phyloP scores from a whole-genome alignment of 2,113 vertebrate genomes.

The Anguilla japonica region DNA sequence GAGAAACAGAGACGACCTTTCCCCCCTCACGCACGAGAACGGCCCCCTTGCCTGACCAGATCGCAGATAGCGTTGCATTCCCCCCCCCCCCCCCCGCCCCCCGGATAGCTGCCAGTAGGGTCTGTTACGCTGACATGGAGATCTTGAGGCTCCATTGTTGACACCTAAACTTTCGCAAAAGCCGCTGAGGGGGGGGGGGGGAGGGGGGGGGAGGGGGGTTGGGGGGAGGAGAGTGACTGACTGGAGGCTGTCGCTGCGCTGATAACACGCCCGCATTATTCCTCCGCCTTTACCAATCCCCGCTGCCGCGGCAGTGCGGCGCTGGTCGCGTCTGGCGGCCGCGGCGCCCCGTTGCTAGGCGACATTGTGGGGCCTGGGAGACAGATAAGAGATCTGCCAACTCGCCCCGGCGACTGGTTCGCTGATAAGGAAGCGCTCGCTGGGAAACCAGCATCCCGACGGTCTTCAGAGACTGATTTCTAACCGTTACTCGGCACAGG shows the following conservation, averaged over 20 bases:
- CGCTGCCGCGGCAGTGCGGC: background rate
- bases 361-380: background rate
- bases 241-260: background rate
- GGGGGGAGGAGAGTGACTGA: background rate
- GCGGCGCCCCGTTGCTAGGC: conserved; percentile 21
- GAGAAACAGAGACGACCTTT: background rate
- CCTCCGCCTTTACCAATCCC: background rate
- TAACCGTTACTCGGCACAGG: background rate
- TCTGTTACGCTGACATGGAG: background rate
- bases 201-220: too few relatives aligned
- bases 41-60: background rate
- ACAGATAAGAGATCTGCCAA: conserved; percentile 22
- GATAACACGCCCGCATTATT: background rate
- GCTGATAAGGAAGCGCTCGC: background rate
- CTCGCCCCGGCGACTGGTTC: background rate
- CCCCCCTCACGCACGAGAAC: background rate
- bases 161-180: background rate
- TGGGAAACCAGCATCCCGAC: background rate
- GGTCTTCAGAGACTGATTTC: background rate
- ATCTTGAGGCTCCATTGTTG: conserved; percentile 7
- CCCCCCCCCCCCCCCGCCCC: too few relatives aligned
- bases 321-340: too few relatives aligned
- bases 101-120: conserved; percentile 9
- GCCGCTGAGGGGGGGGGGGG: background rate
- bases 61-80: conserved; percentile 13